phyloP scores from a whole-genome alignment of 2,888 invertebrate species.

The Orthosia incerta region DNA sequence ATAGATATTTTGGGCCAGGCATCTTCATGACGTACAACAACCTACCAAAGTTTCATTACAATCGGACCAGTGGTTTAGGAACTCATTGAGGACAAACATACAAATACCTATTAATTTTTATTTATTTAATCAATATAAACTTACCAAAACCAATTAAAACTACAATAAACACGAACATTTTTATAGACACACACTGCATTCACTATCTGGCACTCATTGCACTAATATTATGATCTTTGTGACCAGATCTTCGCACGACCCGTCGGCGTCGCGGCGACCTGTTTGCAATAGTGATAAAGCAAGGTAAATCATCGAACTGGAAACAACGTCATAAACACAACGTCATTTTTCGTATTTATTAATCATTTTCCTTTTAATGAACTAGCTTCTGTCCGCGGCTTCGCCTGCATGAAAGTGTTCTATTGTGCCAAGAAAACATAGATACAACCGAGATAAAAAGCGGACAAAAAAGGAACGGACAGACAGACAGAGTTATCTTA shows the following conservation, averaged over 20 bases:
- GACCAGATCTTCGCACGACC: not conserved
- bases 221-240: not conserved
- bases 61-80: not conserved
- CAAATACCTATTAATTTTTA: no score
- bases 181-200: not conserved
- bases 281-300: not conserved
- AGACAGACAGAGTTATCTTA: no score
- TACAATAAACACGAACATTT: constrained; percentile 14
- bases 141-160: constrained; percentile 25
- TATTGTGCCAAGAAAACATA: no score
- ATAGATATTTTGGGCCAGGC: not conserved
- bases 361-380: no score
- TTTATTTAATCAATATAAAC: not conserved
- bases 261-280: not conserved
- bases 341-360: not conserved
- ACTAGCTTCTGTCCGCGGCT: no score
- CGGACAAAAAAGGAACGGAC: no score
- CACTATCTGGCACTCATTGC: not conserved
- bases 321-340: not conserved
- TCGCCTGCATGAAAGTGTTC: no score
- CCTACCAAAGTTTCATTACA: not conserved
- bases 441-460: no score
- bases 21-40: no score
- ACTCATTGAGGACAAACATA: no score
- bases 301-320: not conserved